Percentiles rank a stretch among this genome's conserved stretches.
Conservation (phyloP, 2,797 vertebrate genomes). For the Characodon lateralis region DNA sequence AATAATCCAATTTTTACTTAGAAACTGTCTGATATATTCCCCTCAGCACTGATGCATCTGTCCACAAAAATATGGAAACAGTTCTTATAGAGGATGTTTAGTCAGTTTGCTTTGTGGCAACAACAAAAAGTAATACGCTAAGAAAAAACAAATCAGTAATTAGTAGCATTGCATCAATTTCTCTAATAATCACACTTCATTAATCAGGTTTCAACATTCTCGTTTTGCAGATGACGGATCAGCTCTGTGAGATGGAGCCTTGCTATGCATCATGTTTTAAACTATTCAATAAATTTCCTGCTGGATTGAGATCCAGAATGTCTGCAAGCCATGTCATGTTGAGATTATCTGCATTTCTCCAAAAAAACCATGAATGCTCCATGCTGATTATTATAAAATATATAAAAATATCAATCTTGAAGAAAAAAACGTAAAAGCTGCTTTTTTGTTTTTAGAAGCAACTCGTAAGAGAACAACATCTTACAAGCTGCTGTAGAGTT, state of each 20-base stretch:
- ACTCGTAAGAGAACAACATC: background rate
- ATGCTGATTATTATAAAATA: no score
- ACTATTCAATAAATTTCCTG: background rate
- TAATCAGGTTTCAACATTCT: background rate
- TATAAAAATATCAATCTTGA: no score
- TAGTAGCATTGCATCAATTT: background rate
- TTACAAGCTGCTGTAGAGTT: background rate
- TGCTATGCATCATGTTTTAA: background rate
- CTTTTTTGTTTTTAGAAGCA: no score
- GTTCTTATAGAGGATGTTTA: background rate
- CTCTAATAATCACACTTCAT: background rate
- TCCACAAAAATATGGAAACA: background rate
- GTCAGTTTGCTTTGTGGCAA: background rate
- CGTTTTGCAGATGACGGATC: background rate
- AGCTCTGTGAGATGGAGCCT: background rate
- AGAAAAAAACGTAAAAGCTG: background rate
- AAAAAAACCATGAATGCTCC: background rate
- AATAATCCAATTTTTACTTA: constrained; percentile 2
- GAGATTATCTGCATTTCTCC: background rate
- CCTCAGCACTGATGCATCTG: background rate
- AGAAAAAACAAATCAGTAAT: background rate
- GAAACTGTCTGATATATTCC: background rate
- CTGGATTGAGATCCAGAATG: background rate
- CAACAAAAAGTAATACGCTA: background rate
- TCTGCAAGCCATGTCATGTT: background rate